Percentiles rank a stretch among this genome's conserved stretches.
phyloP scores from a whole-genome alignment of 2,888 invertebrate species.

The Achlya flavicornis region DNA sequence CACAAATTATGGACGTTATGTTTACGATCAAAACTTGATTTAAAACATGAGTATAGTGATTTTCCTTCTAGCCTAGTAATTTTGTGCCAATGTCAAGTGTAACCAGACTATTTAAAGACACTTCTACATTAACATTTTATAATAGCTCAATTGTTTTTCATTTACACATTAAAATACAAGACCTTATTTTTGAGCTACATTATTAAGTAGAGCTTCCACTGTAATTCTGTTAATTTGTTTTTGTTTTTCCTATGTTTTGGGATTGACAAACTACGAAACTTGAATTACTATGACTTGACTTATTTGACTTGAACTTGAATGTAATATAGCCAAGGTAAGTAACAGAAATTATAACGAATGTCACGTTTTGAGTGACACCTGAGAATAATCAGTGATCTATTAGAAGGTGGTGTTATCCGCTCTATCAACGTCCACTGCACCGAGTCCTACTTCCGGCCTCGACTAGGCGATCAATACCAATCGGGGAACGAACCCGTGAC shows the following conservation, averaged over 20 bases:
- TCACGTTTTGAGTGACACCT: background rate
- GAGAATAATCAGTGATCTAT: background rate
- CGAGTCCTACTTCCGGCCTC: slow-evolving; percentile 74
- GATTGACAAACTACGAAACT: too few species aligned
- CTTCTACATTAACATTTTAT: slow-evolving; percentile 22
- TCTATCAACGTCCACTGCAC: slow-evolving; percentile 68
- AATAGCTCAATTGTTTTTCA: background rate
- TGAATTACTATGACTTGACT: too few species aligned
- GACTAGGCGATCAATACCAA: slow-evolving; percentile 72
- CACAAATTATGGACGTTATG: slow-evolving; percentile 36
- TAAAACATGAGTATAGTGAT: slow-evolving; percentile 40
- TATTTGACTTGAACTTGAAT: too few species aligned
- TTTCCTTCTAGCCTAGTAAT: slow-evolving; percentile 66
- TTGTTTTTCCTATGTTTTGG: too few species aligned
- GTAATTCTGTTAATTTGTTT: too few species aligned
- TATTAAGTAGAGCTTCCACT: too few species aligned
- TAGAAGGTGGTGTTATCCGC: slow-evolving; percentile 55
- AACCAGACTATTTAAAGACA: slow-evolving; percentile 45
- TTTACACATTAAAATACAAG: too few species aligned
- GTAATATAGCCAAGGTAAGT: too few species aligned
- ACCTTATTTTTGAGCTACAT: too few species aligned
- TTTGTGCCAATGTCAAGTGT: slow-evolving; percentile 76
- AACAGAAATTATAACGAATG: background rate
- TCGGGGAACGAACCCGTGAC: slow-evolving; percentile 83
- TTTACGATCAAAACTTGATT: slow-evolving; percentile 39